These are phyloP conservation scores for Luehdorfia chinensis DNA, from an alignment of 1,140 invertebrate species.

Conservation along the genomic window DNA sequence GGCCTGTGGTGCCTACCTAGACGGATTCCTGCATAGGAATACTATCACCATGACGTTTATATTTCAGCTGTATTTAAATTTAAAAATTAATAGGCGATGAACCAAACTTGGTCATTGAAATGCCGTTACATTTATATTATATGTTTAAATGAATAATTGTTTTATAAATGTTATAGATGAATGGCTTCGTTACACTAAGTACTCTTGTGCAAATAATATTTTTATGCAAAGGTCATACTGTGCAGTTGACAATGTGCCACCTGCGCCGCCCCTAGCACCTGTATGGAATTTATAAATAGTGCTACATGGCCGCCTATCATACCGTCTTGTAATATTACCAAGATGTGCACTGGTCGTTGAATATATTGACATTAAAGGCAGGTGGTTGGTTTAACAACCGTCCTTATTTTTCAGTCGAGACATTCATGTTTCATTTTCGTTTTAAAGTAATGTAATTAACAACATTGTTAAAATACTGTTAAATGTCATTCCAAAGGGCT, in stretches of 20 bases:
- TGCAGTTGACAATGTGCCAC: constrained; percentile 62
- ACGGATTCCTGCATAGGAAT: too few species aligned
- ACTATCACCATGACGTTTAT: too few species aligned
- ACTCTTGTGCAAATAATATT: constrained; percentile 42
- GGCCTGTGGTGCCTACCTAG: too few species aligned
- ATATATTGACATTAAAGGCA: constrained; percentile 15
- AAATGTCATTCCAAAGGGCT: too few species aligned
- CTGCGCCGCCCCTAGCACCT: constrained; percentile 58
- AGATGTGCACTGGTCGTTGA: constrained; percentile 1
- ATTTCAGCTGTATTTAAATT: too few species aligned
- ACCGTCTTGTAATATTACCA: constrained; percentile 25
- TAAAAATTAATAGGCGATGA: too few species aligned
- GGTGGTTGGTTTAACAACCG: constrained; percentile 8
- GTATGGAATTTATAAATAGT: constrained; percentile 65
- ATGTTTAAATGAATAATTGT: constrained; percentile 9
- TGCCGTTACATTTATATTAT: constrained; percentile 4
- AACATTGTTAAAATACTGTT: too few species aligned
- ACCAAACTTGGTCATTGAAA: too few species aligned
- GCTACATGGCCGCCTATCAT: constrained; percentile 38
- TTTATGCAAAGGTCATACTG: constrained; percentile 67
- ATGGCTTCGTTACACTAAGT: constrained; percentile 21
- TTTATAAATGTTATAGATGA: constrained; percentile 12
- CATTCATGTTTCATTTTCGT: neutral
- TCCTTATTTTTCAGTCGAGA: neutral
- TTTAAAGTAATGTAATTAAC: too few species aligned